These are phyloP conservation scores for Lordiphosa stackelbergi DNA, from an alignment of 1,140 invertebrate species.

Conservation along the genomic window DNA sequence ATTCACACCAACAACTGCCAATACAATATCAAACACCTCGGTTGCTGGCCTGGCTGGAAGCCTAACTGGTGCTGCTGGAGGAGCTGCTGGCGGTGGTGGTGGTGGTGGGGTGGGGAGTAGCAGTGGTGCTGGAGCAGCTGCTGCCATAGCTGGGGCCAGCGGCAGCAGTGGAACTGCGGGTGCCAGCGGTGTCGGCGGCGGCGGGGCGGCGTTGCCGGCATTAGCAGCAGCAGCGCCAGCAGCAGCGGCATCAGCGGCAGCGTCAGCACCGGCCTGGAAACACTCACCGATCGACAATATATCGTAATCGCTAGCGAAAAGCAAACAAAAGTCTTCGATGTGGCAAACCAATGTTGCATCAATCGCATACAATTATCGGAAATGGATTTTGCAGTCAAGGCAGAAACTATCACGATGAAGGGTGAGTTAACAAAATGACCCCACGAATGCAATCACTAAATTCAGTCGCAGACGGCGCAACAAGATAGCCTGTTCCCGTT, in stretches of 20 bases:
- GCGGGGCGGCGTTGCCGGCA: slow-evolving; percentile 35
- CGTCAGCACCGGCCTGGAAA: slow-evolving; percentile 77
- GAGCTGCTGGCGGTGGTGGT: slow-evolving; percentile 19
- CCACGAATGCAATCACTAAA: no score
- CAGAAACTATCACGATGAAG: slow-evolving; percentile 95
- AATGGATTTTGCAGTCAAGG: slow-evolving; percentile 94
- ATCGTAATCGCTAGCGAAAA: slow-evolving; percentile 96
- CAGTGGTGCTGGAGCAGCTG: slow-evolving; percentile 1
- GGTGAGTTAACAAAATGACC: slow-evolving; percentile 79
- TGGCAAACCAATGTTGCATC: slow-evolving; percentile 95
- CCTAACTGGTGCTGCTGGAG: slow-evolving; percentile 70
- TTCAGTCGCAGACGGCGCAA: no score
- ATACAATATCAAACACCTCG: slow-evolving; percentile 74
- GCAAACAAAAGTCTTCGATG: slow-evolving; percentile 93
- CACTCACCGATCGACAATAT: slow-evolving; percentile 90
- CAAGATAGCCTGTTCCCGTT: no score
- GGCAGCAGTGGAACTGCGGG: slow-evolving; percentile 64
- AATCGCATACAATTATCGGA: slow-evolving; percentile 91
- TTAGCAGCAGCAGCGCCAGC: slow-evolving; percentile 62
- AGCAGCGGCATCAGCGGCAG: slow-evolving; percentile 77
- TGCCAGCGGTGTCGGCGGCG: slow-evolving; percentile 12
- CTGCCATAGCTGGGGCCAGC: slow-evolving; percentile 2
- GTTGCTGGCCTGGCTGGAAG: slow-evolving; percentile 53
- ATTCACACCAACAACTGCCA: slow-evolving; percentile 77
- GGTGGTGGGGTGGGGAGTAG: slow-evolving; percentile 7